Evolutionary conservation across 1,140 invertebrate species (phyloP), one percentile per base, ranked within the genome.

Genomic region (Nymphalis io): DNA sequence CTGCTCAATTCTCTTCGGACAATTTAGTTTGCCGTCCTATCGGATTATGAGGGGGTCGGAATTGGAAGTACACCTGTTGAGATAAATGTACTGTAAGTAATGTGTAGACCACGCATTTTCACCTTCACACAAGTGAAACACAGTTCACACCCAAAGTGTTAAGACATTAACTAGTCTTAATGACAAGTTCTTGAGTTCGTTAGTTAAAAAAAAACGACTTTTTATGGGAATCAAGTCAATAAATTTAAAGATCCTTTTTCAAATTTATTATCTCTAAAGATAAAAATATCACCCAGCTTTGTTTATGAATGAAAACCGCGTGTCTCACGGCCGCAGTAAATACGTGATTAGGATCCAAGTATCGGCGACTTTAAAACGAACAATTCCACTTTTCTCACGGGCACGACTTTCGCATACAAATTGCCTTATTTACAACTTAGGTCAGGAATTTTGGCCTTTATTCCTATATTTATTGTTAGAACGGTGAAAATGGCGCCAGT

Each of bases 351-450:
- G 51, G 51, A 23, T 55, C 51, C 46, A 16, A 16, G 51, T 15
- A 20, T 12, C 51, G 51, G 21, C 51, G 51, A 27, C 51, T 23
- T 55, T 55, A 55, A 55, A 55, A 27, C 16, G 48, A 55, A 40
- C 61, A 39, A 53, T 40, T 23, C 42, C 16, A 20, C 20, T 53
- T 65, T 65, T 57, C 62, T 11, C 38, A 57, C 51, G 23, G 15
- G 51, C 20, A 55, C 51, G 21, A 27, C 51, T 55, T 51, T 62
- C 58, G 66, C 67, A 68, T 68, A 68, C 53, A 62, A 68, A 68
- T 62, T 68, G 39, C 51, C 51, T 57, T 65, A 68, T 68, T 68
- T 62, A 68, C 39, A 23, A 60, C 48, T 44, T 68, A 62, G 67
- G 67, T 68, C 67, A 68, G 48, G 48, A 60, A 15, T 62, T 68